Evolutionary conservation across 2,888 invertebrate species (phyloP), one percentile per base, ranked within the genome.

Genomic region (Himalopsyche tibetana): DNA sequence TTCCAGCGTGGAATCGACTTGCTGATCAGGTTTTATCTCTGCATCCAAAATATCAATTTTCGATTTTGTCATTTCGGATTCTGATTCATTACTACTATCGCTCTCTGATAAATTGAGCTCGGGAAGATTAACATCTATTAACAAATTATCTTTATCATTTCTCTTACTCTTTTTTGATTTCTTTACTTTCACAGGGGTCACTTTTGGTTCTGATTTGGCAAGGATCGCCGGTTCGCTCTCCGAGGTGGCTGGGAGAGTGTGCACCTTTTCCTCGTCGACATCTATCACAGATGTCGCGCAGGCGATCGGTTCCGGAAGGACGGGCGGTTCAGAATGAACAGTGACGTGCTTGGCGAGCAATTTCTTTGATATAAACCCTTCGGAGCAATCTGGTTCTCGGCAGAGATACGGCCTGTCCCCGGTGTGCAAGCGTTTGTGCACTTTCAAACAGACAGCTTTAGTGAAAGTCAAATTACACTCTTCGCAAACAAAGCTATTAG

Each of bases 91-190:
- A 89, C 96, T 96, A 88, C 96, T 96, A 89, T 97, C 97, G 90
- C 97, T 97, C 90, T 97, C 97, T 0, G 97, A 97, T 74, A 97
- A 93, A 93, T 97, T 97, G 74, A 97, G 92, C 4, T 96, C 97
- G 4, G 97, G 97, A 84, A 97, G 92, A 92, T 97, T 93, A 6
- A 93, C 93, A 90, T 93, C 93, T 88, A 93, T 89, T 87, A 93
- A 90, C 89, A 93, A 90, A 82, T 93, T 91, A 90, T 93, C 93
- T 89, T 93, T 93, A 87, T 93, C 93, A 82, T 90, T 88, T 90
- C 93, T 93, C 89, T 93, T 93, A 89, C 93, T 93, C 90, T 92
- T 93, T 55, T 88, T 91, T 89, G 51, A 89, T 88, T 38, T 88
- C 87, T 88, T 89, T 82, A 87, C 85, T 63, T 87, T 87, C 84